A percentile compares a stretch with the other conserved stretches of the same genome.
Conservation (phyloP, 2,113 vertebrate species). For the Nymphicus hollandicus region DNA sequence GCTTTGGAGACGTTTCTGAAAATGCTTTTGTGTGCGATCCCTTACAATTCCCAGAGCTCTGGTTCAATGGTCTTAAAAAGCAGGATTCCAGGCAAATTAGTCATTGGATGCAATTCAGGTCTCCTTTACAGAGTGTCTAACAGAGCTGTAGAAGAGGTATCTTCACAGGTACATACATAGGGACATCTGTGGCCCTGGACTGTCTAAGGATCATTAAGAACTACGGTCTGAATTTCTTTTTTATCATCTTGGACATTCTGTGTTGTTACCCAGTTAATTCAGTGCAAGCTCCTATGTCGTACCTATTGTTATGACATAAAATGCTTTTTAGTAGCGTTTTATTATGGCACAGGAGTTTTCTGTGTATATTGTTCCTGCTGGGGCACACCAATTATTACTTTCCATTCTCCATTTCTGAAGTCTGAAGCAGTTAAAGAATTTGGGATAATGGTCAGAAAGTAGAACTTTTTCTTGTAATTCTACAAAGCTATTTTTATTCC, state of each 20-base stretch:
- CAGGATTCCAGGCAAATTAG: conserved; percentile 32
- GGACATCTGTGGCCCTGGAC: background rate
- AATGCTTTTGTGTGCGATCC: conserved; percentile 48
- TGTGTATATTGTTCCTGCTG: background rate
- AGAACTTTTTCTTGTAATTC: background rate
- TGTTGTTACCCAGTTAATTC: background rate
- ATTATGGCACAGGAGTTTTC: background rate
- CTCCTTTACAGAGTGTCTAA: background rate
- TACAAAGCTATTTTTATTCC: background rate
- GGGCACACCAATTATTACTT: background rate
- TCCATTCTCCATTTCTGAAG: background rate
- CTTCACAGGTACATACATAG: background rate
- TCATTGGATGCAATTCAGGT: background rate
- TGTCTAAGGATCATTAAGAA: background rate
- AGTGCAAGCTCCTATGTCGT: background rate
- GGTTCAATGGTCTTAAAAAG: conserved; percentile 29
- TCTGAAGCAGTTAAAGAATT: background rate
- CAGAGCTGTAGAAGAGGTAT: background rate
- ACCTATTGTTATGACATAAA: background rate
- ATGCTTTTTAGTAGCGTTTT: background rate
- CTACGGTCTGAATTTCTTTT: background rate
- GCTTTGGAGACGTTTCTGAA: conserved; percentile 20
- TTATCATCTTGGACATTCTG: background rate
- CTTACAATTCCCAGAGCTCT: conserved; percentile 23
- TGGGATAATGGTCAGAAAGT: background rate